Conservation (phyloP, 2,888 invertebrate species). For the Callimorpha dominula region DNA sequence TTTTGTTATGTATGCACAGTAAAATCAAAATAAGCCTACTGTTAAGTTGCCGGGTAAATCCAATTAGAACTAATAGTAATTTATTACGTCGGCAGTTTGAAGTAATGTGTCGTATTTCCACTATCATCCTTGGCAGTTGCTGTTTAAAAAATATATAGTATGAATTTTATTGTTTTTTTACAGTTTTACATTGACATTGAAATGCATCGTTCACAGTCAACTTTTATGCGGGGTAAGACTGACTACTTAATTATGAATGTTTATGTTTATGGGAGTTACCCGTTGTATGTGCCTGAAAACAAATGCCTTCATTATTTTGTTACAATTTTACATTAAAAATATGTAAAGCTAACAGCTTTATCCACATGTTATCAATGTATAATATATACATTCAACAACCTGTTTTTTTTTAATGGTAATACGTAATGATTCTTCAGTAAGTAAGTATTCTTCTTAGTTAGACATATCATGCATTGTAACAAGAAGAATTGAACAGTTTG, state of each 20-base stretch:
- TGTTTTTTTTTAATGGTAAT: too few relatives aligned
- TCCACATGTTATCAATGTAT: background rate
- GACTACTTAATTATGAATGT: background rate
- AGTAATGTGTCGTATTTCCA: background rate
- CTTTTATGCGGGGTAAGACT: conserved; percentile 44
- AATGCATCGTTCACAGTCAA: conserved; percentile 49
- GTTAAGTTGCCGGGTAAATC: background rate
- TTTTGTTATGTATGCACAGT: background rate
- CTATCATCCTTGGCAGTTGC: background rate
- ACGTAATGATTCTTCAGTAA: too few relatives aligned
- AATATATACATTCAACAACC: too few relatives aligned
- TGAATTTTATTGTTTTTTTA: conserved; percentile 21
- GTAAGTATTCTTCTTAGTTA: background rate
- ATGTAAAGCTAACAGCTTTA: background rate
- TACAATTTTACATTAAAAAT: background rate
- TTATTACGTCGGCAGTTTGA: background rate
- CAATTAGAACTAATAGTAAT: background rate
- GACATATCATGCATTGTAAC: too few relatives aligned
- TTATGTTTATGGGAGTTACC: conserved; percentile 2
- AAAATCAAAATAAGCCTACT: background rate
- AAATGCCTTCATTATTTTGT: background rate
- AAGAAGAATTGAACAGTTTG: background rate
- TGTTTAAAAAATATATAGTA: conserved; percentile 10
- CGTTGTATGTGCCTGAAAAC: background rate
- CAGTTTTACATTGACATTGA: conserved; percentile 37